Evolutionary conservation across 2,113 vertebrate genomes (phyloP).

Genomic region (Smithornis capensis): DNA sequence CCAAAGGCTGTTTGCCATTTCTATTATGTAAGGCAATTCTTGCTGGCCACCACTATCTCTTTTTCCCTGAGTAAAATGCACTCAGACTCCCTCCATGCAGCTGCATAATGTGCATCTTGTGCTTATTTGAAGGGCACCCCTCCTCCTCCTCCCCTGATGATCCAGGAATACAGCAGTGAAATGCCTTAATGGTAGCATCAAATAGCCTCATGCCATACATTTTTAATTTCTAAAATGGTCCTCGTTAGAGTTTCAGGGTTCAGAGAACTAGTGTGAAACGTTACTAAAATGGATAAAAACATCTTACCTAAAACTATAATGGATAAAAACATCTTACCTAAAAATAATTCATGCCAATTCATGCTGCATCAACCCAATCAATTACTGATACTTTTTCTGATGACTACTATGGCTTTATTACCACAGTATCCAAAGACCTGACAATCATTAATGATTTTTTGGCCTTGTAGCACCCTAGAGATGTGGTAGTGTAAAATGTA

Average conservation of each 20-base stretch:
- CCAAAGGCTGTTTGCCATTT: not conserved
- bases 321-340: not conserved
- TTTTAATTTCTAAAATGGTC: conserved; percentile 52
- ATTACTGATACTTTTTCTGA: not conserved
- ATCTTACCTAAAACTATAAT: not conserved
- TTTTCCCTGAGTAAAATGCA: not conserved
- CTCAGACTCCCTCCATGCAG: not conserved
- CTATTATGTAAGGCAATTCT: not conserved
- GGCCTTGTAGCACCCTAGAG: not conserved
- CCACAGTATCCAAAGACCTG: not conserved
- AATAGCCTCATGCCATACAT: conserved; percentile 37
- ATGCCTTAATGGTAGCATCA: conserved; percentile 43
- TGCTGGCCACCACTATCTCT: not conserved
- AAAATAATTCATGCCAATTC: not conserved
- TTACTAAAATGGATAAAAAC: not conserved
- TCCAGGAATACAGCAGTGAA: conserved; percentile 15
- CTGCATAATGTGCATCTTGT: not conserved
- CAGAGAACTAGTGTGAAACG: not conserved
- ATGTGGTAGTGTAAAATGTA: not conserved
- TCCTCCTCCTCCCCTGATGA: conserved; percentile 5
- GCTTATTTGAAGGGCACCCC: not conserved
- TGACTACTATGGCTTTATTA: not conserved
- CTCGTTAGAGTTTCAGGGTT: not conserved
- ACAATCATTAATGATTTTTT: not conserved
- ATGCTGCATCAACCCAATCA: not conserved